These are phyloP conservation scores for Drosophila yakuba DNA, from an alignment of 1,140 invertebrate genomes.

Conservation along the genomic window DNA sequence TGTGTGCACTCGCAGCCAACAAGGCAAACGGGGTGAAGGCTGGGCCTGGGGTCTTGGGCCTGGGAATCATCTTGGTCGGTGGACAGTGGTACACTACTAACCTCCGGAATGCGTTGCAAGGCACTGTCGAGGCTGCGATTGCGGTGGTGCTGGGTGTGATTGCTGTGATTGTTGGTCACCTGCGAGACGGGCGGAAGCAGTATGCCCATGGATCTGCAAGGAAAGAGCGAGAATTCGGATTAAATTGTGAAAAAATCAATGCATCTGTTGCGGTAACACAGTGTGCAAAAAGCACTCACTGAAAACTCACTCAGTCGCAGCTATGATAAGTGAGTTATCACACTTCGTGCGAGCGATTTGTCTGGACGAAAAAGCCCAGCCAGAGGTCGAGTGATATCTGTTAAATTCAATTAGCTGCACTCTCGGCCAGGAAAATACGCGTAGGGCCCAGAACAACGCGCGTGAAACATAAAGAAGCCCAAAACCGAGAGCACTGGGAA, in stretches of 20 bases:
- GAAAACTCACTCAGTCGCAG: constrained; percentile 21
- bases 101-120: constrained; percentile 93
- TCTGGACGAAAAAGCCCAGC: constrained; percentile 10
- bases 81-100: constrained; percentile 73
- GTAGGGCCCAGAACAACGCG: constrained; percentile 44
- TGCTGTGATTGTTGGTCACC: constrained; percentile 85
- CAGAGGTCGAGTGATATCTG: constrained; percentile 19
- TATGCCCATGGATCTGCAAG: constrained; percentile 91
- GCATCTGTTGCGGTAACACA: constrained; percentile 26
- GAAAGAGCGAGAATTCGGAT: constrained; percentile 1
- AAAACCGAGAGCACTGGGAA: background rate
- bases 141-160: constrained; percentile 91
- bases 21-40: background rate
- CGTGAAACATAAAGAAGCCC: constrained; percentile 33
- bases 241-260: constrained; percentile 59
- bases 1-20: constrained; percentile 10
- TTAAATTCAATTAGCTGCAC: constrained; percentile 66
- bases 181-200: constrained; percentile 90
- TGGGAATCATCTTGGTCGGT: background rate
- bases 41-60: no score
- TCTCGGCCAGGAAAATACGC: constrained; percentile 29
- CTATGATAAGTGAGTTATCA: constrained; percentile 20
- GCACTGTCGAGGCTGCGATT: constrained; percentile 95
- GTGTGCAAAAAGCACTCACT: constrained; percentile 7
- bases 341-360: constrained; percentile 1